Base-by-base conservation (phyloP, 2,797 vertebrate genomes). In the Parotocinclus haroldoi region DNA sequence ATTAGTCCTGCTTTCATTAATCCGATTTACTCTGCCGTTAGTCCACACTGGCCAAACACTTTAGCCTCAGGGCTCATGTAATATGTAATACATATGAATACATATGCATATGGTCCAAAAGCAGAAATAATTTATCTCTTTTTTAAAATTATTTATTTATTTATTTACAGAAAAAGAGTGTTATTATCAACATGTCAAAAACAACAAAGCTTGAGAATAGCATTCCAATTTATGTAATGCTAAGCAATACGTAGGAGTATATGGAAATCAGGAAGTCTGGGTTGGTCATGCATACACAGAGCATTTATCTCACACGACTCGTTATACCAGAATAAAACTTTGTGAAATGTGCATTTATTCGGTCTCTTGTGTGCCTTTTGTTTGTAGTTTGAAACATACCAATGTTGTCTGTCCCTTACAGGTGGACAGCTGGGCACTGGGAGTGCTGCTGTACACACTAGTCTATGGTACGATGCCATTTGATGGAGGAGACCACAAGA, bases 371-470 rank as follows among this genome's bases (percentile, higher is more conserved):
- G 18, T 13, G 37, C 37, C 51, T n/a, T 50, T 66, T 66, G 57
- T 66, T 49, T 14, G 17, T 27, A 55, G 39, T 53, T 52, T 51
- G 16, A 17, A 72, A 44, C 45, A 69, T 62, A 46, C 48, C 50
- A 56, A 42, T 73, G 40, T 52, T 55, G 61, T 72, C 46, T 51
- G 44, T 70, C 55, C 54, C 57, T 45, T 44, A 8, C 80, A 99
- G 97, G 97, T 99, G 83, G 97, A 99, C 87, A 98, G 95, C 89
- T 99, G 97, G 96, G 97, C 97, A 71, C 89, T 99, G n/a, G 97
- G 97, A 38, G 97, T 99, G 71, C 87, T 99, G 83, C 94, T 99
- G 81, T 99, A 99, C 80, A 98, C 97, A 51, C 89, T 99, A 70
- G 94, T 99, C 77, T 99, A 99, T 18, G 97, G 97, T 84, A 96